A percentile compares a stretch with the other conserved stretches of the same genome.
These are phyloP conservation scores for Dryobates pubescens DNA, from an alignment of 2,797 vertebrate genomes.

Conservation along the genomic window DNA sequence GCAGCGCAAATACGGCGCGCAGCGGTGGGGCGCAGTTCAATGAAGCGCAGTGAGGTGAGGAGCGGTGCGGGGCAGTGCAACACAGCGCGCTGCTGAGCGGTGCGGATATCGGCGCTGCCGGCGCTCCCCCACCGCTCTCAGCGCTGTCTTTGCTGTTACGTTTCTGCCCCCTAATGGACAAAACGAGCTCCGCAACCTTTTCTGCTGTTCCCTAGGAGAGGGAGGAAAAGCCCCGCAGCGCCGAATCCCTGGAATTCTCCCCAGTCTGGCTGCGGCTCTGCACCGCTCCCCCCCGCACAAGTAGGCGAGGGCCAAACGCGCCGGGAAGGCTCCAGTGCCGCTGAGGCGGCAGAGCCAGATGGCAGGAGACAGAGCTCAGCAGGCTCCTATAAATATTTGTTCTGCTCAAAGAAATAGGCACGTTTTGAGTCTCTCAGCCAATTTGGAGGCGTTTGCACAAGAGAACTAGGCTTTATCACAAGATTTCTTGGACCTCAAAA, in stretches of 20 bases:
- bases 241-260: background rate
- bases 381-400: background rate
- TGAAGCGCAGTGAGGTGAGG: background rate
- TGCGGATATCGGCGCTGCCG: background rate
- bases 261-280: too few species aligned
- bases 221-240: background rate
- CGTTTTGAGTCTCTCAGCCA: background rate
- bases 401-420: background rate
- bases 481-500: background rate
- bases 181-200: fast-evolving
- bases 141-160: background rate
- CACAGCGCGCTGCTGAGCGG: too few species aligned
- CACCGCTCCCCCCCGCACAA: background rate
- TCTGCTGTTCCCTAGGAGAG: fast-evolving
- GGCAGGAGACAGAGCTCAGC: background rate
- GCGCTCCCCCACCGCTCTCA: background rate
- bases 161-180: slow-evolving; percentile 64
- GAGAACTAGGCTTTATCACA: background rate
- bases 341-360: background rate
- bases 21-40: background rate
- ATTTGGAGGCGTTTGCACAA: background rate
- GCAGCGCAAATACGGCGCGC: too few species aligned
- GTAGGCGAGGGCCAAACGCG: background rate
- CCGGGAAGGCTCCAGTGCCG: background rate
- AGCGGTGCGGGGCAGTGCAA: background rate